Evolutionary conservation across 2,888 invertebrate genomes (phyloP), one percentile per base, ranked within the genome.

Genomic region (Polydrusus cervinus): DNA sequence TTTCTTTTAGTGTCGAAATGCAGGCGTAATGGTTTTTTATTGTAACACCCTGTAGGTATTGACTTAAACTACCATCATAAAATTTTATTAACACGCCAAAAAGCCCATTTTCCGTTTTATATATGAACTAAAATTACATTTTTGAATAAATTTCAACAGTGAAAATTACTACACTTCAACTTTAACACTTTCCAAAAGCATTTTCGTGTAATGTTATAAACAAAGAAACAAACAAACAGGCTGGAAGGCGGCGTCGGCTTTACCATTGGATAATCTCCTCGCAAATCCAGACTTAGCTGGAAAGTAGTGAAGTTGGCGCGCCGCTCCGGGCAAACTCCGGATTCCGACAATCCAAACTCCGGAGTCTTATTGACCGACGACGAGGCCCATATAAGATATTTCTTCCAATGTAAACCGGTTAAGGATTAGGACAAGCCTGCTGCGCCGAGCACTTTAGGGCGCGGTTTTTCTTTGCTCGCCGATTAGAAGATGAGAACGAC

Each of bases 251-350:
- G 70, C 51, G 71, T 74, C 76, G 65, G 49, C 61, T 82, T 83
- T 84, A 83, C 86, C 83, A 87, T 87, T 87, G 87, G 87, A 87
- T 87, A 87, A 87, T 87, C 87, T 86, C 81, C 84, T 85, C 86
- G 84, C 87, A 87, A 87, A 87, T 87, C 87, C 87, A 84, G 85
- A 82, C 84, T 86, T 83, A 86, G 83, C 81, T 83, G 82, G 81
- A 80, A 83, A 82, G 83, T 85, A 84, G 85, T 84, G 84, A 86
- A 84, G 85, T 84, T 85, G 84, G 85, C 85, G 86, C 86, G 84
- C 81, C 84, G 57, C 78, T 74, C 78, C 74, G 78, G 76, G 74
- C 74, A 78, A 76, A 71, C 76, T 76, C 78, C 78, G 75, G 78
- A 78, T 78, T 78, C 81, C 83, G 82, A 83, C 78, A 82, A 81